Conservation (phyloP, 2,797 vertebrate genomes). For the Loriculus beryllinus region DNA sequence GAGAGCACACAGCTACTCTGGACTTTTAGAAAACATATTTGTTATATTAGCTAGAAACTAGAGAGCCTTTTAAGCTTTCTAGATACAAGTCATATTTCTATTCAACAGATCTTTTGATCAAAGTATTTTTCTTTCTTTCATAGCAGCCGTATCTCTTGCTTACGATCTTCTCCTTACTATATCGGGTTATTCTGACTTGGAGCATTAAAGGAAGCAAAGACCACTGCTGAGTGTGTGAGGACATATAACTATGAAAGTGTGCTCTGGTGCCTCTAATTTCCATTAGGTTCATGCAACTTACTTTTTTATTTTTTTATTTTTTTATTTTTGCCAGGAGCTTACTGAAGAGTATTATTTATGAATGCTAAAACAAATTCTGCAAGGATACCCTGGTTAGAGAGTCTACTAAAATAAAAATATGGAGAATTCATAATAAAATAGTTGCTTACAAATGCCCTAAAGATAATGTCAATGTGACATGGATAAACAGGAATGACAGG, state of each 20-base stretch:
- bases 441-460: not conserved
- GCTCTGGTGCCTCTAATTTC: not conserved
- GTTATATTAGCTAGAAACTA: not conserved
- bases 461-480: not conserved
- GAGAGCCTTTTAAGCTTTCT: not conserved
- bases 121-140: not conserved
- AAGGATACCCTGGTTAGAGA: not conserved
- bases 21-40: constrained; percentile 14
- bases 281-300: not conserved
- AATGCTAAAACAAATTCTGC: not conserved
- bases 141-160: not conserved
- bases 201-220: not conserved
- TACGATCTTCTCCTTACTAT: not conserved
- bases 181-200: not conserved
- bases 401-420: not conserved
- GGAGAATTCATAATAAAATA: not conserved
- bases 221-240: not conserved
- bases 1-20: not conserved
- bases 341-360: not conserved
- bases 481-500: not conserved
- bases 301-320: not conserved
- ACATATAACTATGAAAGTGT: not conserved
- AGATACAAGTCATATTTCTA: not conserved
- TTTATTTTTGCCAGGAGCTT: not conserved
- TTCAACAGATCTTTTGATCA: not conserved